These are phyloP conservation scores for Lepilemur ruficaudatus DNA, from an alignment of 2,797 vertebrate species.

Conservation along the genomic window DNA sequence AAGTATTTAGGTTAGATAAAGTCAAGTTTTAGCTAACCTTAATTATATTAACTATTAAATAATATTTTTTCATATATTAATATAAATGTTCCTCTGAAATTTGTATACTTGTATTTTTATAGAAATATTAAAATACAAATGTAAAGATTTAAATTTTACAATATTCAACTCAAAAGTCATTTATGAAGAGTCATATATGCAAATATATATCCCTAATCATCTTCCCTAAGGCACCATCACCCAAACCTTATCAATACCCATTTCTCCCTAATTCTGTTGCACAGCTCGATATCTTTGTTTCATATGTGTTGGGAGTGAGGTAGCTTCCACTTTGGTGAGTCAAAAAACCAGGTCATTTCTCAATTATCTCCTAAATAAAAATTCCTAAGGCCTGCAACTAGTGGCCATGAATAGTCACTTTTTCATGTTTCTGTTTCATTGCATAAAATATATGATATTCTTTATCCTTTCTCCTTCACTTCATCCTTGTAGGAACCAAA, in stretches of 20 bases:
- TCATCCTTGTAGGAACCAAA: not conserved
- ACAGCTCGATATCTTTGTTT: not conserved
- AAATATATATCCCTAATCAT: not conserved
- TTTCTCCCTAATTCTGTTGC: too few relatives aligned
- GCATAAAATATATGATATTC: not conserved
- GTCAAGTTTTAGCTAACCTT: not conserved
- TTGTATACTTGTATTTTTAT: not conserved
- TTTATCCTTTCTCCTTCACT: not conserved
- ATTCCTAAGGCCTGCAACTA: not conserved
- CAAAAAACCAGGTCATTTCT: not conserved
- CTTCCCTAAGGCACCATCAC: not conserved
- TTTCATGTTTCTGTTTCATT: not conserved
- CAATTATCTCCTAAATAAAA: not conserved
- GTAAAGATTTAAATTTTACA: not conserved
- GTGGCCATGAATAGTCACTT: not conserved
- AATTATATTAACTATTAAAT: not conserved
- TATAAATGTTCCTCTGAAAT: not conserved
- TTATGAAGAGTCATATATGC: not conserved
- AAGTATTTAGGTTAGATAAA: not conserved
- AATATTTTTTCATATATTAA: not conserved
- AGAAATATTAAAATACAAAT: not conserved
- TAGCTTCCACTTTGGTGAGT: not conserved
- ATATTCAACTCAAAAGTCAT: not conserved
- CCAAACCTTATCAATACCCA: not conserved
- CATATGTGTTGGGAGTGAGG: rapidly evolving